Evolutionary conservation across 2,888 invertebrate species (phyloP), one percentile per base, ranked within the genome.

Genomic region (Drosophila emarginata): DNA sequence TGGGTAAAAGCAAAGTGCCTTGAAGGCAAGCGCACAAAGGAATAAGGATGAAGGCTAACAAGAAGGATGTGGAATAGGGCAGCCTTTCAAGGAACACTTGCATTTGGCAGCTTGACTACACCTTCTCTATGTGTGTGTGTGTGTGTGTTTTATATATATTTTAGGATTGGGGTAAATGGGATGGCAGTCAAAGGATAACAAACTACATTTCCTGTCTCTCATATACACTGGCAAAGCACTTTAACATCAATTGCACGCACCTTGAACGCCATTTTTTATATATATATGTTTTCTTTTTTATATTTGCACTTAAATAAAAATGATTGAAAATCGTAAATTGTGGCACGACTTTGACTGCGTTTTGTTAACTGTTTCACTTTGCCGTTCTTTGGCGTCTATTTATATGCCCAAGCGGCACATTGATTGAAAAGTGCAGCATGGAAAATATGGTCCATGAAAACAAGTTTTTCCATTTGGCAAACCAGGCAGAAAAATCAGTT

Each of bases 191-290:
- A 54, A 36, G 54, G 54, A 54, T 54, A 54, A 36, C 32, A 32
- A 28, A 32, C 53, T 15, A 28, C 28, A 28, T 28, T 28, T 28
- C 15, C 14, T 28, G 14, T 53, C 28, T 14, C 9, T 18, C 11
- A 52, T 52, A 28, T 52, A 28, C 28, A 28, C 53, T 15, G 53
- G 18, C 37, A 15, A 40, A 36, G 21, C 64, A 64, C 18, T 45
- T 45, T 45, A 15, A 45, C 7, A 21, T 45, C 18, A 21, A 45
- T 45, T 45, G 18, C 69, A 72, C 88, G 78, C 89, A 89, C 88
- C 88, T 89, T 89, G 67, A 90, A 89, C 74, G 89, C 88, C 88
- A 81, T 81, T 83, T 74, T 64, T 65, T 23, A 26, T 61, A 50
- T 28, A 28, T 28, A 28, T 28, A 28, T 28, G 3, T 9, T 26